Evolutionary conservation across 2,113 vertebrate species (phyloP).

Genomic region (Megaptera novaeangliae): DNA sequence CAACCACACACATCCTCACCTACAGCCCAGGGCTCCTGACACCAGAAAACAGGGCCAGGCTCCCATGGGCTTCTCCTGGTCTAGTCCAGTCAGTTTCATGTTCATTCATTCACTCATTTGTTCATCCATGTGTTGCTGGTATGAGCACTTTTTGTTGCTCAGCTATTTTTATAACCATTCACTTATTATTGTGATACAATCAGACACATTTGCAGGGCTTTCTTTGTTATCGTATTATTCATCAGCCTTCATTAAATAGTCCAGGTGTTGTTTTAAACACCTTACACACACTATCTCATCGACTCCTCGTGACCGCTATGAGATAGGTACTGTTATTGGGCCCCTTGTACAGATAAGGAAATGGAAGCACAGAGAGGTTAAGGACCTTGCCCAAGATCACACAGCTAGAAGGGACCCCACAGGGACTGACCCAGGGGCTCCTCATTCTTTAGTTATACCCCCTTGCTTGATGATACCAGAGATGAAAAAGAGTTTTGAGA

Average conservation of each 20-base stretch:
- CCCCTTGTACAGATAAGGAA: background rate
- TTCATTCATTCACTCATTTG: background rate
- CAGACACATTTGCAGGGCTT: background rate
- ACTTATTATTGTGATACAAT: background rate
- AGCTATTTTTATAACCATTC: too few relatives aligned
- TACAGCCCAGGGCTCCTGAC: background rate
- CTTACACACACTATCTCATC: background rate
- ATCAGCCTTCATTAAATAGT: background rate
- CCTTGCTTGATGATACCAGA: background rate
- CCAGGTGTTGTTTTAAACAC: background rate
- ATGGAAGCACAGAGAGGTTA: background rate
- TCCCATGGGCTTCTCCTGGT: accelerated
- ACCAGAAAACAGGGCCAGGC: accelerated
- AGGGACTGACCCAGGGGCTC: background rate
- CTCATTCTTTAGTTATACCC: background rate
- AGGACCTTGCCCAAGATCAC: background rate
- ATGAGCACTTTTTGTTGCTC: background rate
- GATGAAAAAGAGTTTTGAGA: background rate
- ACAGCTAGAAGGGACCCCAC: background rate
- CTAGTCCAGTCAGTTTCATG: accelerated
- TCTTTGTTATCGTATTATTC: background rate
- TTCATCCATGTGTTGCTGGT: too few relatives aligned
- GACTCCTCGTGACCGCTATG: background rate
- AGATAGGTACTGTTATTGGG: accelerated
- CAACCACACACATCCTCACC: background rate